Evolutionary conservation across 2,888 invertebrate species (phyloP).

Genomic region (Noctua janthina): DNA sequence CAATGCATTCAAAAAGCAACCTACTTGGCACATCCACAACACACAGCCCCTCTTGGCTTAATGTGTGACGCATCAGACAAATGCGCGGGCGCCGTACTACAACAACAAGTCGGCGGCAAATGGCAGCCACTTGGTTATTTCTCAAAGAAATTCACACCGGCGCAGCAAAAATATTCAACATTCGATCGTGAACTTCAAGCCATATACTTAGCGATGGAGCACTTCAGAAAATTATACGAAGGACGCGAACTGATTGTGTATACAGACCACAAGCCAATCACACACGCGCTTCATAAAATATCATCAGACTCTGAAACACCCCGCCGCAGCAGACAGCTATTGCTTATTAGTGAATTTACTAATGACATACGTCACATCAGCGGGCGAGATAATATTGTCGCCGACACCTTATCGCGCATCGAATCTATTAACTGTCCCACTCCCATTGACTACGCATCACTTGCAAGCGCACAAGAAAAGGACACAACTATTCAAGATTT

Average conservation of each 20-base stretch:
- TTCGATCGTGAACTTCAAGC: slow-evolving; percentile 11
- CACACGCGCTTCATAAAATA: slow-evolving; percentile 11
- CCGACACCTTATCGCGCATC: slow-evolving; percentile 28
- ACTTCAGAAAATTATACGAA: slow-evolving; percentile 5
- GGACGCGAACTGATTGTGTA: slow-evolving; percentile 14
- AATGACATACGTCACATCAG: not conserved
- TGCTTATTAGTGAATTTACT: slow-evolving; percentile 25
- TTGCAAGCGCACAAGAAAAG: slow-evolving; percentile 10
- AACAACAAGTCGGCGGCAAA: not conserved
- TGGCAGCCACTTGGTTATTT: slow-evolving; percentile 16
- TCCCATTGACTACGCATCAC: not conserved
- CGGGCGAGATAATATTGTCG: slow-evolving; percentile 17
- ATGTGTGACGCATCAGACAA: slow-evolving; percentile 20
- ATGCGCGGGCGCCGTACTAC: slow-evolving; percentile 5
- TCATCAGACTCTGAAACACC: slow-evolving; percentile 3
- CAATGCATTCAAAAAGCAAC: not conserved
- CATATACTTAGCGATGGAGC: slow-evolving; percentile 9
- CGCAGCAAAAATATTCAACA: slow-evolving; percentile 6
- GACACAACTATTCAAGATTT: not conserved
- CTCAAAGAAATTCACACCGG: not conserved
- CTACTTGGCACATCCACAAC: slow-evolving; percentile 7
- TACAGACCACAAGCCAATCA: slow-evolving; percentile 19
- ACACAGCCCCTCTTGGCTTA: not conserved
- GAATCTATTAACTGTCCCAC: slow-evolving; percentile 15
- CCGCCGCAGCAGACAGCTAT: slow-evolving; percentile 17